These are phyloP conservation scores for Papilio xuthus DNA, from an alignment of 1,140 invertebrate genomes.

Conservation along the genomic window DNA sequence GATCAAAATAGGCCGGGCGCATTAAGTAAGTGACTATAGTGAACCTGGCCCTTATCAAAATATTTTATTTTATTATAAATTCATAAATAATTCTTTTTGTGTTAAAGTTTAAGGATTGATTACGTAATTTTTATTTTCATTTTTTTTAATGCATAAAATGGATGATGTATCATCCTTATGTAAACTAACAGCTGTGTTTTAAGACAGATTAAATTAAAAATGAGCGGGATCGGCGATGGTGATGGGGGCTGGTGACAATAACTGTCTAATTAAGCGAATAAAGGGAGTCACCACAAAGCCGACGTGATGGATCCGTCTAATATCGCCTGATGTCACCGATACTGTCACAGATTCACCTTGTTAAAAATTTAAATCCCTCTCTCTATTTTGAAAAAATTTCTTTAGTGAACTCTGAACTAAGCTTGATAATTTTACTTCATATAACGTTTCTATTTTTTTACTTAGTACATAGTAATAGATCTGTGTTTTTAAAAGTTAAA, in stretches of 20 bases:
- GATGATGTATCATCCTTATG: slow-evolving; percentile 1
- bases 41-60: too few relatives aligned
- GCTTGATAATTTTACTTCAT: not conserved
- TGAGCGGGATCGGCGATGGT: slow-evolving; percentile 48
- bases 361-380: slow-evolving; percentile 60
- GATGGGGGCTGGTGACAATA: slow-evolving; percentile 61
- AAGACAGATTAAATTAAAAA: slow-evolving; percentile 52
- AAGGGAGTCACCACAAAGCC: slow-evolving; percentile 77
- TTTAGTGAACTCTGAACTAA: not conserved
- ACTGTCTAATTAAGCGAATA: slow-evolving; percentile 74
- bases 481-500: too few relatives aligned
- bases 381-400: slow-evolving; percentile 25
- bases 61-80: too few relatives aligned
- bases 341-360: slow-evolving; percentile 43
- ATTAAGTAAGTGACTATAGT: slow-evolving; percentile 66
- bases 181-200: slow-evolving; percentile 44
- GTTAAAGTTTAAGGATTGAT: too few relatives aligned
- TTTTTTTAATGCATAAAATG: not conserved
- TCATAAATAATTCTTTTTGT: too few relatives aligned
- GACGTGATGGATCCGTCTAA: slow-evolving; percentile 78
- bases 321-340: slow-evolving; percentile 56
- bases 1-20: slow-evolving; percentile 67
- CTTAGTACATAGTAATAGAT: too few relatives aligned
- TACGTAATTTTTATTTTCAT: not conserved
- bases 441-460: too few relatives aligned